Conservation (phyloP, 1,140 invertebrate species). For the Mya arenaria region DNA sequence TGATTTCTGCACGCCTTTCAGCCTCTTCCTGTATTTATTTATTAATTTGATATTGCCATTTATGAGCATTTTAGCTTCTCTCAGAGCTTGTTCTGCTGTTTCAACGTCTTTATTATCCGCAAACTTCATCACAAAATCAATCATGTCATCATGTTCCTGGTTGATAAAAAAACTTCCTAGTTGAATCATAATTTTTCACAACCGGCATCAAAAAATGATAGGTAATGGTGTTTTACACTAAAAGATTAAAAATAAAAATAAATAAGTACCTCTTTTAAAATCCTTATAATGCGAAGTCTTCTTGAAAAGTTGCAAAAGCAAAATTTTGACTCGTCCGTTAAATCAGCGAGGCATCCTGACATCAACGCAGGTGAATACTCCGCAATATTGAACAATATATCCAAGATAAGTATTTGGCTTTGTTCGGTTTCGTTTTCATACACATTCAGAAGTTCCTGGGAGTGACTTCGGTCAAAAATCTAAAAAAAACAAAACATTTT, state of each 20-base stretch:
- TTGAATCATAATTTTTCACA: neutral
- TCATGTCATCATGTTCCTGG: no score
- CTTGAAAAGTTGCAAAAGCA: neutral
- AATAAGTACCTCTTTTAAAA: neutral
- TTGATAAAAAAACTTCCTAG: constrained; percentile 5
- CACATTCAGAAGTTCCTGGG: constrained; percentile 1
- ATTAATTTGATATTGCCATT: constrained; percentile 20
- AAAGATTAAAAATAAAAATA: neutral
- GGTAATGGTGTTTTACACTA: neutral
- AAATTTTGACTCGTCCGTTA: constrained; percentile 41
- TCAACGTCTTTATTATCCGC: neutral
- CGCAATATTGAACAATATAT: constrained; percentile 22
- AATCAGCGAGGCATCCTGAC: neutral
- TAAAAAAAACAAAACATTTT: neutral
- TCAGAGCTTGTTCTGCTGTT: constrained; percentile 7
- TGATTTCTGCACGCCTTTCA: constrained; percentile 29
- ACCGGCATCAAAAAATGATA: neutral
- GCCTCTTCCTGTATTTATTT: constrained; percentile 25
- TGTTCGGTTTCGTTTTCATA: constrained; percentile 18
- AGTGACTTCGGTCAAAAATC: constrained; percentile 16
- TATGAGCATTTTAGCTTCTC: constrained; percentile 1
- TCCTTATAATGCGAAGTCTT: constrained; percentile 2
- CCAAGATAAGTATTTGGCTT: neutral
- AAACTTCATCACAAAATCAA: constrained; percentile 33
- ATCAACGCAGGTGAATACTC: neutral